These are phyloP conservation scores for Bolinopsis microptera DNA, from an alignment of 37 sponge, comb jelly and placozoan species.

Conservation along the genomic window DNA sequence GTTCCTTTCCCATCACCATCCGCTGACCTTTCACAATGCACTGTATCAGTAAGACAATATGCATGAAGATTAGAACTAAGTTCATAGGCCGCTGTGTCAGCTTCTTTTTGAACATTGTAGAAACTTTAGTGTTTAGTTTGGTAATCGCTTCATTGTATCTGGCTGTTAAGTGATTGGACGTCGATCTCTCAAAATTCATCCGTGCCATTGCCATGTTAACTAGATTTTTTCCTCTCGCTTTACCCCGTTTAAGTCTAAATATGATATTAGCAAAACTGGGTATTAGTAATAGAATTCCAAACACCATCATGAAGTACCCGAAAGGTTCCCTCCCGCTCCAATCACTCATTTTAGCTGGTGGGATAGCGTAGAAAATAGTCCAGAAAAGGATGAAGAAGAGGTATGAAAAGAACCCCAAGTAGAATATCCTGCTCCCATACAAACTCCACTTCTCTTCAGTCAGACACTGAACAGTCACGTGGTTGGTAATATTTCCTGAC, in stretches of 20 bases:
- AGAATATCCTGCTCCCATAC: not conserved
- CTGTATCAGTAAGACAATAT: not conserved
- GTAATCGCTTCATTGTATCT: not conserved
- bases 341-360: not conserved
- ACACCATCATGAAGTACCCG: not conserved
- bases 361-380: not conserved
- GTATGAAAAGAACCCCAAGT: not conserved
- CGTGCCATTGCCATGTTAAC: not conserved
- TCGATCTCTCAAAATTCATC: not conserved
- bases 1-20: not conserved
- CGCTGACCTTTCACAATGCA: not conserved
- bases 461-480: not conserved
- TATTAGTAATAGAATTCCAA: not conserved
- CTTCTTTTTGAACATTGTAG: not conserved
- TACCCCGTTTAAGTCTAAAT: not conserved
- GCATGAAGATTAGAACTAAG: not conserved
- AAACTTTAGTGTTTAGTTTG: not conserved
- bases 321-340: not conserved
- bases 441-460: not conserved
- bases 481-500: not conserved
- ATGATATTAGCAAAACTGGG: not conserved
- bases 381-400: not conserved
- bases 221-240: not conserved
- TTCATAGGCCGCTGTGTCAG: not conserved
- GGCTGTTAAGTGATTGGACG: not conserved